Percentiles rank a stretch among this genome's conserved stretches.
Conservation (phyloP, 2,113 vertebrate genomes). For the Xenopus borealis region DNA sequence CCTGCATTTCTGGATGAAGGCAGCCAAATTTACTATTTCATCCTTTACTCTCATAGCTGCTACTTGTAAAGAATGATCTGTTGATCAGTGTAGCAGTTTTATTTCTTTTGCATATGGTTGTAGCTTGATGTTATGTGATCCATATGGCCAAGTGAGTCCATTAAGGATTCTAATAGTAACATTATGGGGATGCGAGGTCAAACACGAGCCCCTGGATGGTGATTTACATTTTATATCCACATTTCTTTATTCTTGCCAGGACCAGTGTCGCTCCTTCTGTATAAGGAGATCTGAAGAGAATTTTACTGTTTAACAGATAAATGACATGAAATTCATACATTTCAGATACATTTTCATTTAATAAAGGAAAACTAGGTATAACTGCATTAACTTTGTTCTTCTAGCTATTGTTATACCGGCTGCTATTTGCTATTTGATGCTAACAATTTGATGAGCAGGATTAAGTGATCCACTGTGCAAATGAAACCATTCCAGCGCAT, state of each 20-base stretch:
- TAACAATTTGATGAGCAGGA: too few relatives aligned
- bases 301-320: too few relatives aligned
- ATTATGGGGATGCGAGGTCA: constrained; percentile 25
- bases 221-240: constrained; percentile 23
- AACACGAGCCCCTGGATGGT: constrained; percentile 8
- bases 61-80: constrained; percentile 11
- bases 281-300: neutral
- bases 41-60: neutral
- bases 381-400: too few relatives aligned
- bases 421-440: too few relatives aligned
- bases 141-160: constrained; percentile 18
- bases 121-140: constrained; percentile 18
- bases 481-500: too few relatives aligned
- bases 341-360: too few relatives aligned
- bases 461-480: too few relatives aligned
- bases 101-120: constrained; percentile 12
- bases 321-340: too few relatives aligned
- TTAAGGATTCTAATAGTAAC: constrained; percentile 7
- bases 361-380: too few relatives aligned
- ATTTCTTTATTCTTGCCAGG: constrained; percentile 24
- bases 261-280: neutral
- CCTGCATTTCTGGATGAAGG: neutral
- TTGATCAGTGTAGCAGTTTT: constrained; percentile 16
- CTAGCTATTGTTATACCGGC: too few relatives aligned
- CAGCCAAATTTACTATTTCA: constrained; percentile 10